Conservation (phyloP, 2,113 vertebrate species). For the Reinhardtius hippoglossoides region DNA sequence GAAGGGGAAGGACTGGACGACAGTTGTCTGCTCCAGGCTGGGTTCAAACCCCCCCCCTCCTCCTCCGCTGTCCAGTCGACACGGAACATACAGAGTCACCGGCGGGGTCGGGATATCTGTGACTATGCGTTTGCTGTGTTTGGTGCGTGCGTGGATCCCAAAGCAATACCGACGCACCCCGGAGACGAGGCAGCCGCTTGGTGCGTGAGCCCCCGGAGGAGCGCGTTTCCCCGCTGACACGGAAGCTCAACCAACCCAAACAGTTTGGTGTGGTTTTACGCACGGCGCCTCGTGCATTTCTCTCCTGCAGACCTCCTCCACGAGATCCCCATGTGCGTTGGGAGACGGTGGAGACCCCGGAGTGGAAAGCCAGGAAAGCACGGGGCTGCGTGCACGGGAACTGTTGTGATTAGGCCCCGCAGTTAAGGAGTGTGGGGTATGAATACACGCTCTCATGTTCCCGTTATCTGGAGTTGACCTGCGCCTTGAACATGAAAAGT, state of each 20-base stretch:
- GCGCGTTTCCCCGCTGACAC: slow-evolving; percentile 21
- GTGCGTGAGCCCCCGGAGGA: neutral
- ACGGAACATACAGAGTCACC: neutral
- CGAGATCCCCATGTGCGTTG: slow-evolving; percentile 6
- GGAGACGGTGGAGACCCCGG: slow-evolving; percentile 43
- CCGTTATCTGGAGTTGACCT: slow-evolving; percentile 12
- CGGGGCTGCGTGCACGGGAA: slow-evolving; percentile 55
- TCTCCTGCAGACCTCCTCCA: slow-evolving; percentile 25
- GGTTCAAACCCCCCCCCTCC: neutral
- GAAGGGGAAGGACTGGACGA: neutral
- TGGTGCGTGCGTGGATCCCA: neutral
- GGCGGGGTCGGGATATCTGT: slow-evolving; percentile 10
- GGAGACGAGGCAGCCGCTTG: slow-evolving; percentile 30
- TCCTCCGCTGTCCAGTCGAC: neutral
- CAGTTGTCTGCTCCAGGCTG: neutral
- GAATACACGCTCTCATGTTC: slow-evolving; percentile 10
- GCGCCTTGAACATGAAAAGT: slow-evolving; percentile 1
- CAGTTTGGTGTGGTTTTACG: neutral
- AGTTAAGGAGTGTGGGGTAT: slow-evolving; percentile 18
- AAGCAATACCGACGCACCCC: neutral
- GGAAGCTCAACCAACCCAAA: neutral
- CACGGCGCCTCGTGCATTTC: slow-evolving; percentile 4
- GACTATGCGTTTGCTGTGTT: no score
- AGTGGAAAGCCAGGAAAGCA: slow-evolving; percentile 69
- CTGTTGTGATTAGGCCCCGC: slow-evolving; percentile 57